Evolutionary conservation across 2,113 vertebrate genomes (phyloP).

Genomic region (Rissa tridactyla): DNA sequence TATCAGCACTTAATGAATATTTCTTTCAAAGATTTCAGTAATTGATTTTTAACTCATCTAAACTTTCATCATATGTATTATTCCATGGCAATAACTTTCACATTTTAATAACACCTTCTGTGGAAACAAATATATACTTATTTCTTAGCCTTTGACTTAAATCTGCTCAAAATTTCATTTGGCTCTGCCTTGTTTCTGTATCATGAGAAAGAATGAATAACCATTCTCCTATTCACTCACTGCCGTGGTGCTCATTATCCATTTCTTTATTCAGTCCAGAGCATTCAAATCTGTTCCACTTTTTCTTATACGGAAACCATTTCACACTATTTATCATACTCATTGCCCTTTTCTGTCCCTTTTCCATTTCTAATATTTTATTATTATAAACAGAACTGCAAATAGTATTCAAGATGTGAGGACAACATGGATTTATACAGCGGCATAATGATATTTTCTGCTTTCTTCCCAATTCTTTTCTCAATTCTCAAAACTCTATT

Average conservation of each 20-base stretch:
- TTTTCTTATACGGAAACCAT: not conserved
- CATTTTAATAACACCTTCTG: not conserved
- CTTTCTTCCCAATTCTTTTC: slow-evolving; percentile 10
- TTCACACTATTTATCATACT: slow-evolving; percentile 26
- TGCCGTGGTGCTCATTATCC: not conserved
- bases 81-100: not conserved
- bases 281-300: not conserved
- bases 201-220: not conserved
- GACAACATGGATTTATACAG: not conserved
- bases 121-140: not conserved
- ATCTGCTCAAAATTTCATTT: slow-evolving; percentile 9
- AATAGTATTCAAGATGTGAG: not conserved
- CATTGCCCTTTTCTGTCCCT: slow-evolving; percentile 38
- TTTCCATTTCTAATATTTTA: slow-evolving; percentile 35
- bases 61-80: not conserved
- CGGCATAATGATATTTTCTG: not conserved
- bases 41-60: not conserved
- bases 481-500: not conserved
- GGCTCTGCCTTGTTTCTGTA: not conserved
- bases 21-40: not conserved
- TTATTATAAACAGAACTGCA: slow-evolving; percentile 28
- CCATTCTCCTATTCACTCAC: not conserved
- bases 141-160: not conserved
- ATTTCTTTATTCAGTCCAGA: slow-evolving; percentile 26
- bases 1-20: not conserved